Percentiles rank a stretch among this genome's conserved stretches.
These are phyloP conservation scores for Dichetophora obliterata DNA, from an alignment of 2,888 invertebrate species.

Conservation along the genomic window DNA sequence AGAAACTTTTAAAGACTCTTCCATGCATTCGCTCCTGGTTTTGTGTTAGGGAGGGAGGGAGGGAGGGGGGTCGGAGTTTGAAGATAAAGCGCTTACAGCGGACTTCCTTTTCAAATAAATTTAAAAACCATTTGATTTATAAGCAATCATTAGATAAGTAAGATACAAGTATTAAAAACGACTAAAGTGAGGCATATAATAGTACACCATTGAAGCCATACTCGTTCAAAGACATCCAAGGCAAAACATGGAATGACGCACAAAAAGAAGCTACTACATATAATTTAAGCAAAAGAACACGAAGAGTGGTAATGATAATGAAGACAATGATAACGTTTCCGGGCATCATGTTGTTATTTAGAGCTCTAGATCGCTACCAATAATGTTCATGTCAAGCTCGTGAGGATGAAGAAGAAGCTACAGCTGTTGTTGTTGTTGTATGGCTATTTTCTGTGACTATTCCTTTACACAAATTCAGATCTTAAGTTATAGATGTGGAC, in stretches of 20 bases:
- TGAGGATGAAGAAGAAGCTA: not conserved
- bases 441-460: not conserved
- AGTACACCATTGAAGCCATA: not conserved
- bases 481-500: not conserved
- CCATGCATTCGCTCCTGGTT: not conserved
- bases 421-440: not conserved
- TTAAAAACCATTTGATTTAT: constrained; percentile 63
- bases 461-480: not conserved
- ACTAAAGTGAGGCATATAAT: constrained; percentile 31
- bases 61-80: constrained; percentile 54
- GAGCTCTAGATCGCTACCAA: no score
- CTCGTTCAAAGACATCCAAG: not conserved
- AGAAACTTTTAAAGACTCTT: not conserved
- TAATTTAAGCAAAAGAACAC: not conserved
- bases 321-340: not conserved
- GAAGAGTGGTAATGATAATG: not conserved
- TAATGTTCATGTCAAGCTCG: constrained; percentile 16
- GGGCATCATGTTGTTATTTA: not conserved
- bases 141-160: constrained; percentile 64
- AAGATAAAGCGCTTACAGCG: constrained; percentile 46
- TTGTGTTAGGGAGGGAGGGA: not conserved
- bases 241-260: not conserved
- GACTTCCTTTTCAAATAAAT: constrained; percentile 65
- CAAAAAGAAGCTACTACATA: not conserved
- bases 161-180: constrained; percentile 40